Evolutionary conservation across 1,140 invertebrate species (phyloP).

Genomic region (Aphaenogaster rudis): DNA sequence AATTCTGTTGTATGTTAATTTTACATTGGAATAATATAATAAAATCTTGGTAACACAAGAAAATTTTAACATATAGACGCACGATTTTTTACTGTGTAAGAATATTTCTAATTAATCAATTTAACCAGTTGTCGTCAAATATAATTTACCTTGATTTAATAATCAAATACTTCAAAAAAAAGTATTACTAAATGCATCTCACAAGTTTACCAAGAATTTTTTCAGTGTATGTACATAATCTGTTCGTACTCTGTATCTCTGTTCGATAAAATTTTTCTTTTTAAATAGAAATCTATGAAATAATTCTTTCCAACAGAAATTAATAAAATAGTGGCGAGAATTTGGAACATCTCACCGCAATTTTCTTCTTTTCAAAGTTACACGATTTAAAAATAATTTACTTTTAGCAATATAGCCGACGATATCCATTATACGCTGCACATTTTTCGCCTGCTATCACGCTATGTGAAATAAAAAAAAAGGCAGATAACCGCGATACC

Average conservation of each 20-base stretch:
- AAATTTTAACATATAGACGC: too few relatives aligned
- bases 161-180: too few relatives aligned
- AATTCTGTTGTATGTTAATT: too few relatives aligned
- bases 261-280: background rate
- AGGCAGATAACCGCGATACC: slow-evolving; percentile 17
- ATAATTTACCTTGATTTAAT: too few relatives aligned
- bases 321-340: background rate
- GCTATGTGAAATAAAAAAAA: slow-evolving; percentile 19
- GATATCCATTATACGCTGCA: slow-evolving; percentile 7
- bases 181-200: too few relatives aligned
- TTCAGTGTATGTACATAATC: background rate
- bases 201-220: too few relatives aligned
- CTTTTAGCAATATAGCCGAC: background rate
- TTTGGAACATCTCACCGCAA: background rate
- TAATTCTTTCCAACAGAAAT: background rate
- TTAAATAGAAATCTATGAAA: background rate
- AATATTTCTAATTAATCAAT: too few relatives aligned
- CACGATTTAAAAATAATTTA: slow-evolving; percentile 18
- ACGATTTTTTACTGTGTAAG: too few relatives aligned
- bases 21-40: too few relatives aligned
- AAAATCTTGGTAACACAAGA: too few relatives aligned
- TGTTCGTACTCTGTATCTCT: background rate
- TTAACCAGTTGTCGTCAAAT: too few relatives aligned
- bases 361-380: background rate
- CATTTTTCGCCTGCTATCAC: background rate